A percentile compares a stretch with the other conserved stretches of the same genome.
Evolutionary conservation across 1,140 invertebrate species (phyloP).

Genomic region (Galendromus occidentalis): DNA sequence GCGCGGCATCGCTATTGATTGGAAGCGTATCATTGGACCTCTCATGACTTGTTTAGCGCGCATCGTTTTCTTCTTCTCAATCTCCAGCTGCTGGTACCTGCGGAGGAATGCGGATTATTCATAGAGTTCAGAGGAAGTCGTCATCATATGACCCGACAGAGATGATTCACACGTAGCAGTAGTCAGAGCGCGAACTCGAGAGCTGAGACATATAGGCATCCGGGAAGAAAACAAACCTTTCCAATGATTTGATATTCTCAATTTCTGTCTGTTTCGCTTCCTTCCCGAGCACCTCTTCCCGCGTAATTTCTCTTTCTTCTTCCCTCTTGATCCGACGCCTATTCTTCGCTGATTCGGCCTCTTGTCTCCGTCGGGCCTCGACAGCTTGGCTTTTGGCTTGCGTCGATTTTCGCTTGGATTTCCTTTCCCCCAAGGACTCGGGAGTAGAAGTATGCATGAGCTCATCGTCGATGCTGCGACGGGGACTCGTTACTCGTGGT

Average conservation of each 20-base stretch:
- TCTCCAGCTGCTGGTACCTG: constrained; percentile 71
- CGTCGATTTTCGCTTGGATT: constrained; percentile 72
- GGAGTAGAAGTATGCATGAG: constrained; percentile 23
- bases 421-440: constrained; percentile 38
- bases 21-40: constrained; percentile 64
- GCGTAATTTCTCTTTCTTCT: constrained; percentile 52
- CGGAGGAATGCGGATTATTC: constrained; percentile 36
- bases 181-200: no score
- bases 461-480: constrained; percentile 8
- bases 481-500: no score
- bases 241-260: constrained; percentile 74
- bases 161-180: no score
- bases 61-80: constrained; percentile 73
- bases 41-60: constrained; percentile 47
- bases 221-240: constrained; percentile 30
- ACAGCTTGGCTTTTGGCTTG: constrained; percentile 75
- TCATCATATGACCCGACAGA: no score
- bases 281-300: constrained; percentile 76
- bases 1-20: constrained; percentile 54
- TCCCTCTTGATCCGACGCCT: constrained; percentile 31
- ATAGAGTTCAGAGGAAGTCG: no score
- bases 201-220: no score
- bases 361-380: constrained; percentile 47
- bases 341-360: constrained; percentile 34
- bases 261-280: constrained; percentile 82